A percentile compares a stretch with the other conserved stretches of the same genome.
phyloP scores from a whole-genome alignment of 2,797 vertebrate genomes.

The Ctenosaura bakeri region DNA sequence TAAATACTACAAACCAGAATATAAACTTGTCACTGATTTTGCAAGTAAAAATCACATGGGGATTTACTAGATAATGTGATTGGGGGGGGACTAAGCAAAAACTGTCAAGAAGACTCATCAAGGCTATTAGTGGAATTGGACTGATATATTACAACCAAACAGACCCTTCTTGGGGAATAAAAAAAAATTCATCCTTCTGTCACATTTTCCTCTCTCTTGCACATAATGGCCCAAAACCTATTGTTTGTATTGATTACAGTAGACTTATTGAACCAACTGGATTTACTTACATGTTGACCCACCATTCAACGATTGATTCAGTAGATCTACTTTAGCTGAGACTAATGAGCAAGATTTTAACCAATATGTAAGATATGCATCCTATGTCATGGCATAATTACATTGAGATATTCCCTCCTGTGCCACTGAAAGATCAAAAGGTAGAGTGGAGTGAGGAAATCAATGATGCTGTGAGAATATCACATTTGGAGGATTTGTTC shows the following conservation, averaged over 20 bases:
- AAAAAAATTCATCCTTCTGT: background rate
- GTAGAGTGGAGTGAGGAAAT: no score
- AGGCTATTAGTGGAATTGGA: background rate
- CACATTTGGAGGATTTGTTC: background rate
- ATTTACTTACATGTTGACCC: no score
- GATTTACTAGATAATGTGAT: background rate
- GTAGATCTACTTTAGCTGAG: no score
- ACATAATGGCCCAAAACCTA: background rate
- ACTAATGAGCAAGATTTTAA: no score
- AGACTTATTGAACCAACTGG: no score
- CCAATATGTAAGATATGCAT: background rate
- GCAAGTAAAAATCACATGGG: constrained; percentile 16
- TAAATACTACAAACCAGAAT: constrained; percentile 1
- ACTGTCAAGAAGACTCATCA: background rate
- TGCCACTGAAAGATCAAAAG: background rate
- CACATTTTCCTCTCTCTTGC: background rate
- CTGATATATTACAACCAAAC: background rate
- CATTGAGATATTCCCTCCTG: background rate
- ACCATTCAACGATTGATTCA: no score
- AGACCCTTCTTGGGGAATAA: background rate
- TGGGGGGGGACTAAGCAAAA: background rate
- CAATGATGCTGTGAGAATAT: background rate
- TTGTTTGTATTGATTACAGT: background rate
- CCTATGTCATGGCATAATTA: background rate
- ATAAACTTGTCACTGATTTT: constrained; percentile 30